phyloP scores from a whole-genome alignment of 2,113 vertebrate genomes.

The Equus przewalskii region DNA sequence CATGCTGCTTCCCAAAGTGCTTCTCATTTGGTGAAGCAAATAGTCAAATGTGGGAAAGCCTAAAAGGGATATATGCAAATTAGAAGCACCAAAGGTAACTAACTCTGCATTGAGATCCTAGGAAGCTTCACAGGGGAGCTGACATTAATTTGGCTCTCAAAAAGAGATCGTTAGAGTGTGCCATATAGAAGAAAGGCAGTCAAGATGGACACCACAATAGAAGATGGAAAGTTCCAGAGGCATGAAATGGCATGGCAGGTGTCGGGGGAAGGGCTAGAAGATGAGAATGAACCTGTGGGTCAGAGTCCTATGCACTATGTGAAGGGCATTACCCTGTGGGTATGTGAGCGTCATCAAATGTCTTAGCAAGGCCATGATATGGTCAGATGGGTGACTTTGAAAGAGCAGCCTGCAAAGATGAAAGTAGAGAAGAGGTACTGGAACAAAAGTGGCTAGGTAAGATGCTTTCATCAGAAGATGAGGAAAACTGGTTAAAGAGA shows the following conservation, averaged over 20 bases:
- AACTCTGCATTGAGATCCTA: neutral
- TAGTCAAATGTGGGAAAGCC: neutral
- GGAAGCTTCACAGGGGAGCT: neutral
- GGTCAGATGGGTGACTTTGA: neutral
- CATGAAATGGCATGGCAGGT: neutral
- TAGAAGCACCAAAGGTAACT: neutral
- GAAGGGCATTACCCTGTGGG: neutral
- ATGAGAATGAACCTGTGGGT: neutral
- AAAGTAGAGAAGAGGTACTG: neutral
- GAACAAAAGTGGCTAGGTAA: neutral
- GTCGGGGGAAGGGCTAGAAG: neutral
- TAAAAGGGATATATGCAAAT: neutral
- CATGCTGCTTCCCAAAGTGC: neutral
- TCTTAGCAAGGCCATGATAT: neutral
- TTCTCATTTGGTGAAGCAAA: conserved; percentile 2
- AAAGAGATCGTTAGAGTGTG: neutral
- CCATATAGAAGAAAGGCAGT: neutral
- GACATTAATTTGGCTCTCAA: neutral
- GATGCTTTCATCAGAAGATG: neutral
- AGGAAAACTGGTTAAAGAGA: neutral
- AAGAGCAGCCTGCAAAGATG: neutral
- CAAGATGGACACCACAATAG: neutral
- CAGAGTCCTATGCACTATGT: accelerated
- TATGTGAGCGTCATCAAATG: neutral
- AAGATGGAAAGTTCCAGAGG: neutral